A percentile compares a stretch with the other conserved stretches of the same genome.
Evolutionary conservation across 2,888 invertebrate species (phyloP).

Genomic region (Nomada hirtipes): DNA sequence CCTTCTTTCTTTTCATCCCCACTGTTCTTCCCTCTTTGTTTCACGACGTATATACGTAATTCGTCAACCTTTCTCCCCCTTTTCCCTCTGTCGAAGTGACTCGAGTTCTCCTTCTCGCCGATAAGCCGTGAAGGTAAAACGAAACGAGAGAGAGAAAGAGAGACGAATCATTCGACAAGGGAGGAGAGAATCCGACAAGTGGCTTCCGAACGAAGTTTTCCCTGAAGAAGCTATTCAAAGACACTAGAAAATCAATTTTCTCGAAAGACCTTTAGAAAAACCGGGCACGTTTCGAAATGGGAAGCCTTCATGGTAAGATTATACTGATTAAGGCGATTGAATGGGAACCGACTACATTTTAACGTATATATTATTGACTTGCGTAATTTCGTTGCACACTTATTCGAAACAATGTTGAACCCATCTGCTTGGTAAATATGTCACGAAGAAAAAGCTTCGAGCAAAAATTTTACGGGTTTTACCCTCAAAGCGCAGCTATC

Average conservation of each 20-base stretch:
- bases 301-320: constrained; percentile 22
- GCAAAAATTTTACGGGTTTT: background rate
- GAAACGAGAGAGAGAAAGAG: constrained; percentile 26
- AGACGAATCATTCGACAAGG: background rate
- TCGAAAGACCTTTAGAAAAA: constrained; percentile 28
- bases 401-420: background rate
- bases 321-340: constrained; percentile 19
- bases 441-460: background rate
- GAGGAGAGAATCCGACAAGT: constrained; percentile 67
- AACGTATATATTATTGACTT: constrained; percentile 1
- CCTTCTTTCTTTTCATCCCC: constrained; percentile 7
- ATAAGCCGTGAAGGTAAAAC: constrained; percentile 9
- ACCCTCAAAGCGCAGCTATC: background rate
- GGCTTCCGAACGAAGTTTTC: constrained; percentile 60
- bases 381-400: constrained; percentile 11
- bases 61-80: background rate
- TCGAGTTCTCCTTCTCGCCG: constrained; percentile 27
- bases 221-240: constrained; percentile 47
- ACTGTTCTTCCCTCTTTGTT: constrained; percentile 11
- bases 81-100: background rate
- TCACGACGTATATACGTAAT: background rate
- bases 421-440: background rate
- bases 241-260: constrained; percentile 56
- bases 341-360: constrained; percentile 6
- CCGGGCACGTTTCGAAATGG: constrained; percentile 29